Evolutionary conservation across 2,113 vertebrate genomes (phyloP).

Genomic region (Scomber colias): DNA sequence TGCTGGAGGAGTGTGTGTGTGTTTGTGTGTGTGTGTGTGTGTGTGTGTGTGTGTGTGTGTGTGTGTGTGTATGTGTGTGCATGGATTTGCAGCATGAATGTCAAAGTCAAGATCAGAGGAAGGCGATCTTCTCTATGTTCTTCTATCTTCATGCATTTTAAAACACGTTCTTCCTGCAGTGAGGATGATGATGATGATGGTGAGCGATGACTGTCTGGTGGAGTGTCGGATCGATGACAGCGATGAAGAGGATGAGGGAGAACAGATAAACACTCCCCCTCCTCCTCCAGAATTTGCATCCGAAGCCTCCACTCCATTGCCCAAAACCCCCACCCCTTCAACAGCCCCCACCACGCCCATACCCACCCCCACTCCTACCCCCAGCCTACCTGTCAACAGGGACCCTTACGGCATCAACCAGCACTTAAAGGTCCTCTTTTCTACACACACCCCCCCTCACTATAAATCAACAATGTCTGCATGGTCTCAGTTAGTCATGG

Average conservation of each 20-base stretch:
- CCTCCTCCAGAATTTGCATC: conserved; percentile 79
- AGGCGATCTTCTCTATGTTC: not conserved
- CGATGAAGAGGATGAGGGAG: conserved; percentile 49
- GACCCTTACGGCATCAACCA: conserved; percentile 85
- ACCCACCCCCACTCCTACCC: not conserved
- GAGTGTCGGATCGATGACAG: conserved; percentile 84
- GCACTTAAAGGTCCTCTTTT: conserved; percentile 82
- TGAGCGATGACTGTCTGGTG: conserved; percentile 83
- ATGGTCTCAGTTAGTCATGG: no score
- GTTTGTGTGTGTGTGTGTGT: not conserved
- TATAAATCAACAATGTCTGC: not conserved
- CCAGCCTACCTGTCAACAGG: conserved; percentile 63
- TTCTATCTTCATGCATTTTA: not conserved
- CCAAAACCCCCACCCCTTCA: conserved; percentile 48
- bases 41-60: conserved; percentile 9
- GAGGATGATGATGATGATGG: conserved; percentile 84
- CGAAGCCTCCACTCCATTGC: conserved; percentile 49
- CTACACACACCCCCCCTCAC: not conserved
- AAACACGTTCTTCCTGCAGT: conserved; percentile 20
- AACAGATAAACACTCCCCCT: conserved; percentile 67
- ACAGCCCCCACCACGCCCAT: conserved; percentile 34
- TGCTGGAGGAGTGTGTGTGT: conserved; percentile 18
- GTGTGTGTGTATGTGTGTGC: not conserved
- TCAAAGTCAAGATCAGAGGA: not conserved
- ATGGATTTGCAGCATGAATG: not conserved